phyloP scores from a whole-genome alignment of 2,888 invertebrate species.

The Cylindroiulus punctatus region DNA sequence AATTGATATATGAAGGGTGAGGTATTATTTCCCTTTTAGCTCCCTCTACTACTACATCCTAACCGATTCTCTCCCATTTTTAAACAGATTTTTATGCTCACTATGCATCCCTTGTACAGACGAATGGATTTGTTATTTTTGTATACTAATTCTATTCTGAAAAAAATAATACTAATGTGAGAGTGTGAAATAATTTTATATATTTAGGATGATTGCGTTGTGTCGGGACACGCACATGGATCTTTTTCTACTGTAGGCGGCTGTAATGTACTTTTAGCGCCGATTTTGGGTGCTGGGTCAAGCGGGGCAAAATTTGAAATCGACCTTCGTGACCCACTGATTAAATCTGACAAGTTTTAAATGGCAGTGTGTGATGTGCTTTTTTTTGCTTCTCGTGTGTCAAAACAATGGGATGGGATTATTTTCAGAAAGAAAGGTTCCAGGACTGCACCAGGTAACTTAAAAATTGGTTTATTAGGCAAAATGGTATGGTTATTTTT shows the following conservation, averaged over 20 bases:
- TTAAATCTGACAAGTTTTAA: constrained; percentile 42
- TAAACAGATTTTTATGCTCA: constrained; percentile 42
- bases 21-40: constrained; percentile 31
- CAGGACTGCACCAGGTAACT: background rate
- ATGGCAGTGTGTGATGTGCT: background rate
- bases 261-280: constrained; percentile 37
- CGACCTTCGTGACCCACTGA: constrained; percentile 5
- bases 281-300: constrained; percentile 42
- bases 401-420: background rate
- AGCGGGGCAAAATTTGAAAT: background rate
- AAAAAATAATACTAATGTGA: constrained; percentile 28
- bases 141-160: constrained; percentile 42
- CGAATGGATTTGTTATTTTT: constrained; percentile 31
- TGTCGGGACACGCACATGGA: constrained; percentile 42
- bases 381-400: background rate
- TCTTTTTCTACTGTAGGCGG: constrained; percentile 41
- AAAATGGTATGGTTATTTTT: background rate
- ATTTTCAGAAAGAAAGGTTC: background rate
- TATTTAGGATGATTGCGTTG: constrained; percentile 42
- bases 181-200: constrained; percentile 40
- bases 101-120: constrained; percentile 35
- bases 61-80: background rate
- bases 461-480: constrained; percentile 17
- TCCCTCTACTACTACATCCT: constrained; percentile 23
- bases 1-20: constrained; percentile 38